Percentiles rank a stretch among this genome's conserved stretches.
phyloP scores from a whole-genome alignment of 2,797 vertebrate genomes.

The Enteromius treurensis region DNA sequence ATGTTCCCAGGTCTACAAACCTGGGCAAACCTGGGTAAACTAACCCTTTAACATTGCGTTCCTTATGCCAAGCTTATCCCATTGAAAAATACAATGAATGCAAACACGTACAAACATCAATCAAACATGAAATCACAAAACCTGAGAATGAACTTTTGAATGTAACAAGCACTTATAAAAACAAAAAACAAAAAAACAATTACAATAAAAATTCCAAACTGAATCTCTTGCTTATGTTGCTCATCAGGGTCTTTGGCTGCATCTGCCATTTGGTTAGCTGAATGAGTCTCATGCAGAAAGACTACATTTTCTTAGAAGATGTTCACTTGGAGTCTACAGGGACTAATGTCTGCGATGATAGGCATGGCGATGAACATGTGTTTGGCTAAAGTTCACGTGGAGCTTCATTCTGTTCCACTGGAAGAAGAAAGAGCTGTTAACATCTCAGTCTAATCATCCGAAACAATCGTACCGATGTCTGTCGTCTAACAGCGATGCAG shows the following conservation, averaged over 20 bases:
- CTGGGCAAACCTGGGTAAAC: too few species aligned
- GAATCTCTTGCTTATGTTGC: constrained; percentile 13
- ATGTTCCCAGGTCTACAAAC: too few species aligned
- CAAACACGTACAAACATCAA: neutral
- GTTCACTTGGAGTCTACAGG: constrained; percentile 10
- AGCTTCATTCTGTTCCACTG: neutral
- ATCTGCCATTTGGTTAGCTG: constrained; percentile 17
- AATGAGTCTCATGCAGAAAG: constrained; percentile 5
- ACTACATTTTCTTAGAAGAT: constrained; percentile 21
- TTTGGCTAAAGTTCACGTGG: constrained; percentile 28
- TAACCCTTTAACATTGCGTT: neutral
- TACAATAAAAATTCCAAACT: neutral
- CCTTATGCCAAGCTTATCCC: neutral
- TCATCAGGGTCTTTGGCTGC: constrained; percentile 9
- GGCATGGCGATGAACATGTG: constrained; percentile 20
- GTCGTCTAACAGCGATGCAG: neutral
- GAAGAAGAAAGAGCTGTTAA: constrained; percentile 15
- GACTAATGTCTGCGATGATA: constrained; percentile 9
- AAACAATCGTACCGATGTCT: neutral
- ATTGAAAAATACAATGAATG: neutral
- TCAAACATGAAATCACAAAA: neutral
- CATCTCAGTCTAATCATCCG: constrained; percentile 4
- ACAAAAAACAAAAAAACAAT: neutral
- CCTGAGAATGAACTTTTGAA: neutral
- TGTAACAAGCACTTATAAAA: neutral